phyloP scores from a whole-genome alignment of 2,113 vertebrate genomes.

The Suncus etruscus region DNA sequence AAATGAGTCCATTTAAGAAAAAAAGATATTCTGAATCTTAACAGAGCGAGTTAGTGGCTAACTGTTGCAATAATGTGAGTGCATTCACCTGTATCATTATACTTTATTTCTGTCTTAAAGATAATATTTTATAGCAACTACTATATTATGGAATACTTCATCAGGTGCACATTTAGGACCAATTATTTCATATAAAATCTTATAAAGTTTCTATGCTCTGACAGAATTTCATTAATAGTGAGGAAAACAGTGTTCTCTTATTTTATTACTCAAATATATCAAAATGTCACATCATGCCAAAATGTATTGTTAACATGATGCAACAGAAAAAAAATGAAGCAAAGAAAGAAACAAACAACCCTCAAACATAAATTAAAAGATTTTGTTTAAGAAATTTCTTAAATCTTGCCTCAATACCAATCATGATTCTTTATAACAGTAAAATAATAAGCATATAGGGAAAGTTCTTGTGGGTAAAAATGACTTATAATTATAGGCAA shows the following conservation, averaged over 20 bases:
- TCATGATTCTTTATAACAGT: background rate
- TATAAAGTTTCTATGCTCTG: background rate
- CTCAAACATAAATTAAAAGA: background rate
- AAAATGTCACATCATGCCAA: background rate
- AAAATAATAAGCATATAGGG: background rate
- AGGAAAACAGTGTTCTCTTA: background rate
- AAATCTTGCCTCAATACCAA: background rate
- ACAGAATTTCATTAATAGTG: background rate
- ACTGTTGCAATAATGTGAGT: background rate
- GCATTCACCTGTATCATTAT: background rate
- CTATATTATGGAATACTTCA: background rate
- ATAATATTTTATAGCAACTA: slow-evolving; percentile 12
- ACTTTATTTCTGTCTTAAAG: slow-evolving; percentile 28
- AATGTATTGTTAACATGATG: background rate
- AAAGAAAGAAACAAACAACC: background rate
- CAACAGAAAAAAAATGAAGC: background rate
- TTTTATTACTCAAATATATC: background rate
- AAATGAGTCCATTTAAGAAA: background rate
- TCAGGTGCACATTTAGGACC: background rate
- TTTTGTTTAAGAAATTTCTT: background rate
- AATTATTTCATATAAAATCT: background rate
- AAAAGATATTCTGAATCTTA: background rate
- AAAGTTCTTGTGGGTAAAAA: background rate
- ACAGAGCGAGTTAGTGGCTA: background rate
- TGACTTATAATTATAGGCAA: background rate